These are phyloP conservation scores for Actinernus sp. DNA, from an alignment of 92 coral and sea anemone genomes.

Conservation along the genomic window DNA sequence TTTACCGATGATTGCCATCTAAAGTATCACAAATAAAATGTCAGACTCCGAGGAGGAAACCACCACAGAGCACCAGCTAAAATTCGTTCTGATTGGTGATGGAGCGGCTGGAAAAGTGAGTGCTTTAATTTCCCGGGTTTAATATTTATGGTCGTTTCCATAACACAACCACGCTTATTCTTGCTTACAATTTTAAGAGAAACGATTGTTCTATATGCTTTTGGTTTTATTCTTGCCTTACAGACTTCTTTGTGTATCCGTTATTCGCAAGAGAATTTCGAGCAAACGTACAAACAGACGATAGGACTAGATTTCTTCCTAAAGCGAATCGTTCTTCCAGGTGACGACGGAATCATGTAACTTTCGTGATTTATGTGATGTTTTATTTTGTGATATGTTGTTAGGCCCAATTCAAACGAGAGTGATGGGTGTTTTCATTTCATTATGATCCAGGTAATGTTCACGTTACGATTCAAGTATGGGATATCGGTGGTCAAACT, in stretches of 20 bases:
- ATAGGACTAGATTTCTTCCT: constrained; percentile 95
- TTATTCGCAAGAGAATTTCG: constrained; percentile 95
- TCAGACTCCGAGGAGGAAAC: constrained; percentile 96
- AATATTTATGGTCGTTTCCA: too few relatives aligned
- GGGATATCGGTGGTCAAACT: constrained; percentile 99
- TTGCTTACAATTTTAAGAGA: too few relatives aligned
- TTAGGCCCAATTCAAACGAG: too few relatives aligned
- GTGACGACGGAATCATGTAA: too few relatives aligned
- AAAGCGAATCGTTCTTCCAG: constrained; percentile 87
- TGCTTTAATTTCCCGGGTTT: not conserved
- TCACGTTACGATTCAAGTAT: constrained; percentile 93
- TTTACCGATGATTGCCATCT: constrained; percentile 1
- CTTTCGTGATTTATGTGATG: too few relatives aligned
- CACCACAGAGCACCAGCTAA: constrained; percentile 93
- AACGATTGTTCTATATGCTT: not conserved
- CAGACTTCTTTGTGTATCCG: constrained; percentile 96
- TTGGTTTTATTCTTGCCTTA: constrained; percentile 5
- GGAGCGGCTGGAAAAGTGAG: constrained; percentile 98
- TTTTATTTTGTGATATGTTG: too few relatives aligned
- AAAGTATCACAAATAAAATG: constrained; percentile 26
- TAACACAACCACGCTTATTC: too few relatives aligned
- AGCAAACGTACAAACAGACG: constrained; percentile 92
- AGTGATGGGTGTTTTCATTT: too few relatives aligned
- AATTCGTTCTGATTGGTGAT: constrained; percentile 94
- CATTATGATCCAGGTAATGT: constrained; percentile 69